Evolutionary conservation across 2,888 invertebrate genomes (phyloP).

Genomic region (Acleris laterana): DNA sequence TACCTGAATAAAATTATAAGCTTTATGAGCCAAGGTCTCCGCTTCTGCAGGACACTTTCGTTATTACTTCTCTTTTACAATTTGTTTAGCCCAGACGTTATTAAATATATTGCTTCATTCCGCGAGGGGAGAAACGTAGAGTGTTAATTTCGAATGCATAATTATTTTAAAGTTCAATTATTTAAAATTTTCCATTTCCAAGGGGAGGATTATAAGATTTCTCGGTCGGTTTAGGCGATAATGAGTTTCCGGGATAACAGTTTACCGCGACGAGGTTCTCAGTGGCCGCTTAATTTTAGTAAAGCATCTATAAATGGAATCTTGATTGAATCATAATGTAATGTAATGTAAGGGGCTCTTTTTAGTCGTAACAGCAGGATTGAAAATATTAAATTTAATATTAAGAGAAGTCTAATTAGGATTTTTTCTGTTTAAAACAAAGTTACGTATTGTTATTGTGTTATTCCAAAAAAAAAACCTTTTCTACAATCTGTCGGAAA

Average conservation of each 20-base stretch:
- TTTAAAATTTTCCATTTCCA: conserved; percentile 78
- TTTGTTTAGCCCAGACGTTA: conserved; percentile 31
- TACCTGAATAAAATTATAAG: conserved; percentile 39
- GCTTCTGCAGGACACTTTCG: conserved; percentile 13
- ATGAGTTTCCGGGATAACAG: conserved; percentile 79
- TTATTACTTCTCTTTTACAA: conserved; percentile 22
- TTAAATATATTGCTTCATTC: conserved; percentile 31
- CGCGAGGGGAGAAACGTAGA: conserved; percentile 50
- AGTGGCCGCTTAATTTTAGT: conserved; percentile 61
- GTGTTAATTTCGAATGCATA: conserved; percentile 59
- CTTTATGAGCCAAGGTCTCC: conserved; percentile 20
- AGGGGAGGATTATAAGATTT: conserved; percentile 77
- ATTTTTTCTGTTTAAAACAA: neutral
- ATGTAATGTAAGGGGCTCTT: no score
- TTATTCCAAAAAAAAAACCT: neutral
- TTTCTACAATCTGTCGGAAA: neutral
- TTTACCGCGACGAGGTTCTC: conserved; percentile 68
- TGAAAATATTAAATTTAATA: neutral
- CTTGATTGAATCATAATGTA: conserved; percentile 44
- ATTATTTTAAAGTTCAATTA: conserved; percentile 71
- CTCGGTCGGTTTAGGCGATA: conserved; percentile 75
- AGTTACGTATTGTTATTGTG: neutral
- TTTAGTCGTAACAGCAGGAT: conserved; percentile 16
- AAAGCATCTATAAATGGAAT: conserved; percentile 59
- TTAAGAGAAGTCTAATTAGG: no score